Evolutionary conservation across 2,797 vertebrate species (phyloP).

Genomic region (Fistularia tabacaria): DNA sequence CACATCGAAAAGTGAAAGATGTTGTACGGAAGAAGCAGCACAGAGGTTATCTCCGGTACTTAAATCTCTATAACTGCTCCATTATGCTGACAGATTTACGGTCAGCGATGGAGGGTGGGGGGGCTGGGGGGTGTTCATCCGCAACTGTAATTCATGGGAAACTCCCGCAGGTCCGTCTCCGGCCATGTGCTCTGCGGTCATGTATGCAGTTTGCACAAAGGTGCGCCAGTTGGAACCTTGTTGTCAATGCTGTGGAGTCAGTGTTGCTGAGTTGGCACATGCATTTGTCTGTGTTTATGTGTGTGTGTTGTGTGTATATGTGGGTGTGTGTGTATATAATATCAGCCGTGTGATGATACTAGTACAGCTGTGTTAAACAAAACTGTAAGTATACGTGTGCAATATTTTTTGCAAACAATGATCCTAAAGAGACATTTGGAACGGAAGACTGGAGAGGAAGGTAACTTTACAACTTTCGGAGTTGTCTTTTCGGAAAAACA

Average conservation of each 20-base stretch:
- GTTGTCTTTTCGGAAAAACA: too few species aligned
- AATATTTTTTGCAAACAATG: too few species aligned
- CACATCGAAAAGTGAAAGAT: too few species aligned
- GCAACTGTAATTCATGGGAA: conserved; percentile 1
- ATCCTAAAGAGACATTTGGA: too few species aligned
- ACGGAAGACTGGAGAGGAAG: too few species aligned
- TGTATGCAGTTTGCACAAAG: conserved; percentile 34
- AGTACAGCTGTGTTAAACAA: conserved; percentile 1
- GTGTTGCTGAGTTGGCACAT: conserved; percentile 15
- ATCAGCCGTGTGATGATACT: neutral
- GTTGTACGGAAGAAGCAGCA: too few species aligned
- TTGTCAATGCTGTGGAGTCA: conserved; percentile 25
- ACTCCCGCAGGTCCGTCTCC: conserved; percentile 1
- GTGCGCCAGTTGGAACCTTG: conserved; percentile 37
- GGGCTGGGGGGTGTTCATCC: neutral
- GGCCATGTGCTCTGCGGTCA: conserved; percentile 4
- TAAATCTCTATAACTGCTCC: too few species aligned
- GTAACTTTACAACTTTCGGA: too few species aligned
- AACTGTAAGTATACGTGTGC: neutral
- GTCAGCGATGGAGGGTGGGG: too few species aligned
- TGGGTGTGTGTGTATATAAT: neutral
- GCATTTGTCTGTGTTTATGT: neutral
- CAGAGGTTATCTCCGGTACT: too few species aligned
- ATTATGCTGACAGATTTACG: too few species aligned
- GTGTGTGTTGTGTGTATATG: too few species aligned